A percentile compares a stretch with the other conserved stretches of the same genome.
phyloP scores from a whole-genome alignment of 1,140 invertebrate species.

The Aphelinus atriplicis region DNA sequence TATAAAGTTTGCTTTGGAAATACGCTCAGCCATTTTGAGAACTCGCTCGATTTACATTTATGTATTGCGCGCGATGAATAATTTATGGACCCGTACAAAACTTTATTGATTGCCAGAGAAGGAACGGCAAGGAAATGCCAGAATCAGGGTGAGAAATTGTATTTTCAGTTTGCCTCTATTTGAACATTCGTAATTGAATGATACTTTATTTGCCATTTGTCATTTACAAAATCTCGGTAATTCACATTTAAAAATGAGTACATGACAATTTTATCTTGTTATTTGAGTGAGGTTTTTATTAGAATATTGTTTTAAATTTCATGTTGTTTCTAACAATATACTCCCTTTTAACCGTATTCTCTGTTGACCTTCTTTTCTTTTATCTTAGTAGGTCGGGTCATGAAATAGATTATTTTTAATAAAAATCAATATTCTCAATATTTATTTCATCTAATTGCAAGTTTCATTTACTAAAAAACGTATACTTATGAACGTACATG shows the following conservation, averaged over 20 bases:
- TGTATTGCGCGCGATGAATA: slow-evolving; percentile 37
- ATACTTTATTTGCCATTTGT: slow-evolving; percentile 21
- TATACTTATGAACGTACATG: too few species aligned
- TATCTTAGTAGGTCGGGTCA: slow-evolving; percentile 24
- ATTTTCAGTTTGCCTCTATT: slow-evolving; percentile 15
- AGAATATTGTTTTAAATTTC: too few species aligned
- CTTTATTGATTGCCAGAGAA: slow-evolving; percentile 34
- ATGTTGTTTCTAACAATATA: too few species aligned
- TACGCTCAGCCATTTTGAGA: slow-evolving; percentile 30
- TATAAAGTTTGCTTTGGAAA: slow-evolving; percentile 25
- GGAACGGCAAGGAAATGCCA: neutral
- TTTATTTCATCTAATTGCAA: neutral
- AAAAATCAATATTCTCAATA: slow-evolving; percentile 22
- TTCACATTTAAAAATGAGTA: too few species aligned
- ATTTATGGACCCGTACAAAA: slow-evolving; percentile 38
- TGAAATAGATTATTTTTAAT: slow-evolving; percentile 12
- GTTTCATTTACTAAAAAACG: too few species aligned
- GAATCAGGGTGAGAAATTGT: slow-evolving; percentile 13
- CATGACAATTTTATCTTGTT: too few species aligned
- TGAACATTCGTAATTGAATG: slow-evolving; percentile 34
- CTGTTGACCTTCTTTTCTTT: neutral
- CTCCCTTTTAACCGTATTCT: too few species aligned
- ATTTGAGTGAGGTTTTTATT: too few species aligned
- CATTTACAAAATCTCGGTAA: too few species aligned
- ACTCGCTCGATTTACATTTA: slow-evolving; percentile 39